Evolutionary conservation across 2,888 invertebrate genomes (phyloP).

Genomic region (Atethmia centrago): DNA sequence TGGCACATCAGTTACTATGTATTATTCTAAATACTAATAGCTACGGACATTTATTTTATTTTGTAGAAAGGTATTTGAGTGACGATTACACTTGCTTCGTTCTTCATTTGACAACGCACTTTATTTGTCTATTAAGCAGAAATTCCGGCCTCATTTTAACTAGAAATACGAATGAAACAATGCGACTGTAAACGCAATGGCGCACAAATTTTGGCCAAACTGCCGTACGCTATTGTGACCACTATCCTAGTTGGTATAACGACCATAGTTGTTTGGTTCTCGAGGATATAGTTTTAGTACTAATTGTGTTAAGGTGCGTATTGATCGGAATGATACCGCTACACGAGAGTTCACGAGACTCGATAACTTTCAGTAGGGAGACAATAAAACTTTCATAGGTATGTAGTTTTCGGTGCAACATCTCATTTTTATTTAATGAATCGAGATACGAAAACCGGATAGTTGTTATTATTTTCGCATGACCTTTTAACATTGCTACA

Average conservation of each 20-base stretch:
- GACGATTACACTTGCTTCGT: background rate
- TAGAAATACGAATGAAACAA: conserved; percentile 37
- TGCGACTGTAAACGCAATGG: conserved; percentile 33
- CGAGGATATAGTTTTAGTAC: conserved; percentile 23
- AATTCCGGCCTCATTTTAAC: conserved; percentile 29
- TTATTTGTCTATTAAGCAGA: conserved; percentile 7
- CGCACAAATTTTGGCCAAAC: conserved; percentile 37
- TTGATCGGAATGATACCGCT: conserved; percentile 57
- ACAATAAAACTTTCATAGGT: conserved; percentile 11
- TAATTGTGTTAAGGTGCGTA: conserved; percentile 44
- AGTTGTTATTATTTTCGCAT: conserved; percentile 26
- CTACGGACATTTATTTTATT: background rate
- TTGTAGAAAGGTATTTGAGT: background rate
- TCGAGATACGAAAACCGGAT: conserved; percentile 19
- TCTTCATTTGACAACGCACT: background rate
- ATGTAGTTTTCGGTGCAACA: conserved; percentile 4
- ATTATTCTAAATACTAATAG: background rate
- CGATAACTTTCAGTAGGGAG: background rate
- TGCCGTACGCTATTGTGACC: conserved; percentile 19
- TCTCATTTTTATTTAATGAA: conserved; percentile 12
- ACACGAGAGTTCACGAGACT: conserved; percentile 30
- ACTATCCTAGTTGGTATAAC: conserved; percentile 4
- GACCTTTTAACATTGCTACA: conserved; percentile 19
- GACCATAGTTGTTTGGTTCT: conserved; percentile 35
- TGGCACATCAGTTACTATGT: background rate